phyloP scores from a whole-genome alignment of 2,113 vertebrate genomes.

The Choloepus hoffmanni region DNA sequence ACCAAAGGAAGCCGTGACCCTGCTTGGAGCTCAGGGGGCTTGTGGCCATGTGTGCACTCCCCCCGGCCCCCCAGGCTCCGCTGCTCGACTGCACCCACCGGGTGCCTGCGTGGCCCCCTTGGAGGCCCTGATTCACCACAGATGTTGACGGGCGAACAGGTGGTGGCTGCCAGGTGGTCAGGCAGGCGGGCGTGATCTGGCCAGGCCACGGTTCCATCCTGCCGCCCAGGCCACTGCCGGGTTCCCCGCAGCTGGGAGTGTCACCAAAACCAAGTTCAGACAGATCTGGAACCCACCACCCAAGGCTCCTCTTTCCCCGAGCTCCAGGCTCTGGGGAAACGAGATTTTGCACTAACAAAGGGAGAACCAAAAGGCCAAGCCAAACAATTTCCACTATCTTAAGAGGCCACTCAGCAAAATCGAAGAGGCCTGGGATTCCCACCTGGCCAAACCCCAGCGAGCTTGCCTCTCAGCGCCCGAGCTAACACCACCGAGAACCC shows the following conservation, averaged over 20 bases:
- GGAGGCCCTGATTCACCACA: not conserved
- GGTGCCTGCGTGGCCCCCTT: not conserved
- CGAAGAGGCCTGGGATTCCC: not conserved
- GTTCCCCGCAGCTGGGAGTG: not conserved
- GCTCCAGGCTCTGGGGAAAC: not conserved
- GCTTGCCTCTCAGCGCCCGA: not conserved
- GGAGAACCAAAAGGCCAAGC: not conserved
- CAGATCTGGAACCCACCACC: not conserved
- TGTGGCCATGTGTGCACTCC: not conserved
- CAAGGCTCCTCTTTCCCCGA: not conserved
- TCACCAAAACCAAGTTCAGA: not conserved
- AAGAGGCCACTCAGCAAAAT: not conserved
- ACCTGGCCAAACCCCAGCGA: not conserved
- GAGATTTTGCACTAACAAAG: not conserved
- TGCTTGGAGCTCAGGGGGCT: not conserved
- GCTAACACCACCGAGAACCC: not conserved
- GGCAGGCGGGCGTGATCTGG: not conserved
- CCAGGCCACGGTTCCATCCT: not conserved
- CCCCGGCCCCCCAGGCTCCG: not conserved
- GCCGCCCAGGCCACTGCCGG: rapidly evolving
- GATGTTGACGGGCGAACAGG: not conserved
- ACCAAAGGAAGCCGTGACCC: not conserved
- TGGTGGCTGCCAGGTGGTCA: not conserved
- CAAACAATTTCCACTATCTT: not conserved
- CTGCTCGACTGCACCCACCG: rapidly evolving